Percentiles rank a stretch among this genome's conserved stretches.
Evolutionary conservation across 2,797 vertebrate genomes (phyloP).

Genomic region (Scomberomorus guttatus): DNA sequence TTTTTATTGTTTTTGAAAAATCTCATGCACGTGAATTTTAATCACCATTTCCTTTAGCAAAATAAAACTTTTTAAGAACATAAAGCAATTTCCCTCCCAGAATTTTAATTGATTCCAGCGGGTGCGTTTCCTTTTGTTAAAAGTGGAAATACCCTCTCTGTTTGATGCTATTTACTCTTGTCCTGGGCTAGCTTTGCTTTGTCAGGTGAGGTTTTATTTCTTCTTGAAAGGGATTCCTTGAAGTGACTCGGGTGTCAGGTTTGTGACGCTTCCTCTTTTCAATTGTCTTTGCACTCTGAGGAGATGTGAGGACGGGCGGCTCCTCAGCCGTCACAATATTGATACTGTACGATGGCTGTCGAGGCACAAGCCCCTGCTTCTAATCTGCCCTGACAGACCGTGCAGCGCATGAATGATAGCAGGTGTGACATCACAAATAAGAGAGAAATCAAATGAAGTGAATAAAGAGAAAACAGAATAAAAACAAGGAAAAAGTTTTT

Average conservation of each 20-base stretch:
- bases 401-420: conserved; percentile 83
- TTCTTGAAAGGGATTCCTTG: conserved; percentile 90
- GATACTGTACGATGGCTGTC: conserved; percentile 89
- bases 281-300: conserved; percentile 86
- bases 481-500: conserved; percentile 68
- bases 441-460: conserved; percentile 75
- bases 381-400: conserved; percentile 88
- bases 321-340: conserved; percentile 88
- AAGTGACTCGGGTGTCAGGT: conserved; percentile 89
- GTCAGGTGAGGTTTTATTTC: conserved; percentile 87
- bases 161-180: conserved; percentile 88
- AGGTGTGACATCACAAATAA: conserved; percentile 86
- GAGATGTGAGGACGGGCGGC: conserved; percentile 86
- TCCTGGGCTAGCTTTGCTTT: conserved; percentile 84
- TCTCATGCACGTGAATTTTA: conserved; percentile 21
- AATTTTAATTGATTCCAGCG: conserved; percentile 66
- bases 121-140: conserved; percentile 71
- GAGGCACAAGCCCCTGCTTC: conserved; percentile 79
- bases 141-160: conserved; percentile 80
- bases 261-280: conserved; percentile 86
- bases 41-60: conserved; percentile 42
- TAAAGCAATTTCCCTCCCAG: conserved; percentile 49
- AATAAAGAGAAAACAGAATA: conserved; percentile 66
- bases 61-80: conserved; percentile 48
- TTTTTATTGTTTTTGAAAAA: conserved; percentile 21